Percentiles rank a stretch among this genome's conserved stretches.
phyloP scores from a whole-genome alignment of 2,888 invertebrate genomes.

The Drosophila anomelani region DNA sequence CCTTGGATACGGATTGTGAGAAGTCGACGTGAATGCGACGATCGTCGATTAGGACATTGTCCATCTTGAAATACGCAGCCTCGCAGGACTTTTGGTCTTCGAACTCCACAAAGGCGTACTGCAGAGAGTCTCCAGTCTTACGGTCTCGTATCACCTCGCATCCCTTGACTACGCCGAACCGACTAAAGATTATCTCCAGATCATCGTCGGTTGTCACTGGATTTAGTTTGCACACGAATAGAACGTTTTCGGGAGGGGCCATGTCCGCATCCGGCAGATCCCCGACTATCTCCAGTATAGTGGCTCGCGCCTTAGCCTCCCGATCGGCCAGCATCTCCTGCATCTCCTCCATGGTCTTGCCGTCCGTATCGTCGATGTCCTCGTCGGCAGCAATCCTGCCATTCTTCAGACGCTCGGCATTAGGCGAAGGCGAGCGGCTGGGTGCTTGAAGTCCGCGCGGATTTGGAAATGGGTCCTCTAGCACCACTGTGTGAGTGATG shows the following conservation, averaged over 20 bases:
- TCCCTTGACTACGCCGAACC: conserved; percentile 96
- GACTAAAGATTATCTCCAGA: conserved; percentile 97
- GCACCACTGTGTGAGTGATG: conserved; percentile 97
- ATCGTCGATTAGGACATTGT: conserved; percentile 99
- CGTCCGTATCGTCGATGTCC: conserved; percentile 94
- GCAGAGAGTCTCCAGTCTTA: conserved; percentile 96
- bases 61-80: conserved; percentile 99
- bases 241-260: conserved; percentile 99
- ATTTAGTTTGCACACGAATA: conserved; percentile 99
- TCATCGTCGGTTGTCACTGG: conserved; percentile 99
- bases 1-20: conserved; percentile 98
- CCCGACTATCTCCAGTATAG: conserved; percentile 98
- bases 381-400: conserved; percentile 97
- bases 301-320: conserved; percentile 98
- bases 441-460: conserved; percentile 91
- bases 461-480: conserved; percentile 98
- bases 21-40: conserved; percentile 99
- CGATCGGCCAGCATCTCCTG: conserved; percentile 94
- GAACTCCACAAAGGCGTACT: conserved; percentile 99
- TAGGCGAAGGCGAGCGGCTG: conserved; percentile 95
- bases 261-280: conserved; percentile 98
- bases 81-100: conserved; percentile 96
- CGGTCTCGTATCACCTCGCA: conserved; percentile 98
- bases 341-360: conserved; percentile 93
- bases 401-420: conserved; percentile 91